Base-by-base conservation (phyloP, 2,113 vertebrate genomes). In the Sula dactylatra region DNA sequence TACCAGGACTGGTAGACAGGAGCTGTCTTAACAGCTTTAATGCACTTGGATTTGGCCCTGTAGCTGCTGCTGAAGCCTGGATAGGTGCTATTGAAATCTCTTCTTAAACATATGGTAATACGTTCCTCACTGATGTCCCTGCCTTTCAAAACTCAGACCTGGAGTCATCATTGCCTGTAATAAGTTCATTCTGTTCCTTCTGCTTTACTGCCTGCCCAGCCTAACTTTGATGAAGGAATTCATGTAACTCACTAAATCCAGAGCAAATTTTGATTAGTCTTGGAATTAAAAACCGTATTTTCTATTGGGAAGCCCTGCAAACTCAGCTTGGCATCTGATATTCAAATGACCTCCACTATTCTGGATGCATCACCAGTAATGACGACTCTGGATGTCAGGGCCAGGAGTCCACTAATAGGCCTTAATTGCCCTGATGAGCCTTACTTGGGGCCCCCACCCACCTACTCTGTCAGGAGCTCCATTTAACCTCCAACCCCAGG, bases 51-150 rank as follows among this genome's bases (percentile, higher is more conserved):
- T 95, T 95, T 96, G 93, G 96, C 93, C 86, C 73, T 87, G 26
- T 65, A 90, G 90, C 76, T 95, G 58, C 81, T 91, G 61, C 69
- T 95, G 94, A 97, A 76, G 93, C 59, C 86, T 95, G 94, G 89
- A 93, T 86, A 88, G 86, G 86, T 90, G 78, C 95, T 93, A 89
- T 47, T 95, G 94, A 96, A 95, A 91, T 70, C 2, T 76, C 86
- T 82, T 87, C 83, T 89, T 91, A 96, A 96, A 82, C 40, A 87
- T 94, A 96, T 91, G 93, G 66, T 93, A 97, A 95, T 89, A 58
- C 58, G 58, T 95, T 95, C 91, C 91, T 95, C 81, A 50, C 67
- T 76, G 84, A 85, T 72, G 81, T 72, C 76, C 49, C 55, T 93
- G 93, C 73, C 50, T 94, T 95, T 91, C 94, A 93, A 86, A 91